A percentile compares a stretch with the other conserved stretches of the same genome.
Conservation (phyloP, 2,797 vertebrate genomes). For the Chrosomus eos region DNA sequence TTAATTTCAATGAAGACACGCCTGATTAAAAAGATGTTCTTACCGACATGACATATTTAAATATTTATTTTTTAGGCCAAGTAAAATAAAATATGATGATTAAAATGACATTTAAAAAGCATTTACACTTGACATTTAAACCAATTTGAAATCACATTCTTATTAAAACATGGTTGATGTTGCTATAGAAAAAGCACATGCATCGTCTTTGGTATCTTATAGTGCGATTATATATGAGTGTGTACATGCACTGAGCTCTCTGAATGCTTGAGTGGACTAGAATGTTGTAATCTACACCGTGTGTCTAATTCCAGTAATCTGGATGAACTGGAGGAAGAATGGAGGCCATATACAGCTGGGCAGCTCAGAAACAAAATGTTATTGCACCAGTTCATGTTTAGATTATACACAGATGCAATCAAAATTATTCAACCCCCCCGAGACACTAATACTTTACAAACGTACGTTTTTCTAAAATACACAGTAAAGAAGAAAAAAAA, state of each 20-base stretch:
- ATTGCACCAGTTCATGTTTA: too few species aligned
- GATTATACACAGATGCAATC: too few species aligned
- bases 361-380: not conserved
- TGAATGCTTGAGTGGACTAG: slow-evolving; percentile 9
- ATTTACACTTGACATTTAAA: not conserved
- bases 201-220: not conserved
- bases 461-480: too few species aligned
- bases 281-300: slow-evolving; percentile 4
- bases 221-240: not conserved
- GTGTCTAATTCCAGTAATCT: not conserved
- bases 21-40: not conserved
- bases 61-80: not conserved
- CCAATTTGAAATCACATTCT: not conserved
- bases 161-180: not conserved
- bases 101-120: not conserved
- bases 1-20: not conserved
- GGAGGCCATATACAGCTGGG: slow-evolving; percentile 5
- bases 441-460: too few species aligned
- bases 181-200: not conserved
- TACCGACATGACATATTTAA: not conserved
- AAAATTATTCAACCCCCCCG: too few species aligned
- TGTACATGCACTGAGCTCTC: not conserved
- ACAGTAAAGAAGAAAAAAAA: too few species aligned
- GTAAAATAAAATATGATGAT: not conserved
- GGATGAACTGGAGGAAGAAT: not conserved